These are phyloP conservation scores for Phoenicopterus ruber DNA, from an alignment of 2,113 vertebrate genomes.

Conservation along the genomic window DNA sequence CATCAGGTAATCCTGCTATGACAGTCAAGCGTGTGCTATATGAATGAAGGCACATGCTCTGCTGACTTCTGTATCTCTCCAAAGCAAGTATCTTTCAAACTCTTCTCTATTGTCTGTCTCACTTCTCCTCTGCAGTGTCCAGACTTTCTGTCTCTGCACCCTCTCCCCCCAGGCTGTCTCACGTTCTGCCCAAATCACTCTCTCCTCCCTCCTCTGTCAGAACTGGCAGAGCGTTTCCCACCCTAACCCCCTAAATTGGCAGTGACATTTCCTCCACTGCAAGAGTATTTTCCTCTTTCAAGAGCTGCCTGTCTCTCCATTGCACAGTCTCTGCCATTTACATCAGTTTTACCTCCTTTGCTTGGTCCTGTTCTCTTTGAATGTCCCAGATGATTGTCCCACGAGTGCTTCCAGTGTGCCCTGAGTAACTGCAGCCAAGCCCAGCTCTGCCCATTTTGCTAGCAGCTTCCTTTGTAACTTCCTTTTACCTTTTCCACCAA, in stretches of 20 bases:
- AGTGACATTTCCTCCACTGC: background rate
- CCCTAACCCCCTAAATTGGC: background rate
- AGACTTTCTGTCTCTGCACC: background rate
- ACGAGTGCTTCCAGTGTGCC: fast-evolving
- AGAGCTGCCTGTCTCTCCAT: background rate
- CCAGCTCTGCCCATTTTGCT: background rate
- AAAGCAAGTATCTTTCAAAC: background rate
- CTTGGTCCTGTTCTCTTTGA: background rate
- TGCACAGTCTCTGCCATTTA: background rate
- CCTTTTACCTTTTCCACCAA: background rate
- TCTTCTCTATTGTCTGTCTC: background rate
- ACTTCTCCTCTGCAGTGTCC: background rate
- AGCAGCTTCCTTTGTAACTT: background rate
- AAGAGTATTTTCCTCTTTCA: background rate
- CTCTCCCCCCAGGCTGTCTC: background rate
- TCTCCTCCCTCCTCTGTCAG: background rate
- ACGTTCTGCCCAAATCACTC: constrained; percentile 6
- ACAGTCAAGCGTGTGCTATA: background rate
- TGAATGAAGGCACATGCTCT: background rate
- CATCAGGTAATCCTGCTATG: background rate
- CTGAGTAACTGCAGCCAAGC: background rate
- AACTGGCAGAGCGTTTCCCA: background rate
- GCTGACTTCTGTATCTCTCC: background rate
- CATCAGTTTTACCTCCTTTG: background rate
- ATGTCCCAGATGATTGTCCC: background rate